Evolutionary conservation across 2,113 vertebrate genomes (phyloP), one percentile per base, ranked within the genome.

Genomic region (Antennarius striatus): DNA sequence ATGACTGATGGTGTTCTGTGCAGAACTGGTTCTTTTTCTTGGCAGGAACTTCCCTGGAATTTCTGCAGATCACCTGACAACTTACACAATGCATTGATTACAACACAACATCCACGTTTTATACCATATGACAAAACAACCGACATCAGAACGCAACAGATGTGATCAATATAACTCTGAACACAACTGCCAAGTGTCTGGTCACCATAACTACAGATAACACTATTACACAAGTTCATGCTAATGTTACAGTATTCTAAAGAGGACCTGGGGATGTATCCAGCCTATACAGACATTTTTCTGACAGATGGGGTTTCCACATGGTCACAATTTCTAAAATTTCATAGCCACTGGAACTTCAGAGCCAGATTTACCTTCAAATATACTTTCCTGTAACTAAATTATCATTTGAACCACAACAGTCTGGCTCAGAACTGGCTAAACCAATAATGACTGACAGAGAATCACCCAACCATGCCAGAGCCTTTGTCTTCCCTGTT

Each of bases 321-420:
- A 40, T 48, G 69, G 30, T 16, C 3, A 16, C 10, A 52, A 17
- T 49, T 76, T 22, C 29, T 54, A 39, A 64, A 75, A n/a, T 69
- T 32, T 57, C 45, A 65, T 29, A 63, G 22, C 69, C 55, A 48
- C 8, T 59, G 71, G 22, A 63, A 68, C 16, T 28, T 22, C 11
- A 17, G 16, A 29, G 3, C 6, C 40, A 30, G 80, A 67, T 68
- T 39, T 49, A 56, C 36, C 49, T 56, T 68, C 17, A 61, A 16
- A 51, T 56, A 14, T 3, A 22, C 46, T 68, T 49, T 50, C 9
- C 48, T 58, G 13, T 67, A 16, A 56, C 28, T 9, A 56, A 71
- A 55, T 48, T 5, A 29, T 40, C n/a, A 2, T 64, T 79, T 61
- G 54, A 75, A 46, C 54, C 62, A 46, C 59, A 73, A 56, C 36